Base-by-base conservation (phyloP, 1,140 invertebrate species). In the Dinoponera quadriceps region DNA sequence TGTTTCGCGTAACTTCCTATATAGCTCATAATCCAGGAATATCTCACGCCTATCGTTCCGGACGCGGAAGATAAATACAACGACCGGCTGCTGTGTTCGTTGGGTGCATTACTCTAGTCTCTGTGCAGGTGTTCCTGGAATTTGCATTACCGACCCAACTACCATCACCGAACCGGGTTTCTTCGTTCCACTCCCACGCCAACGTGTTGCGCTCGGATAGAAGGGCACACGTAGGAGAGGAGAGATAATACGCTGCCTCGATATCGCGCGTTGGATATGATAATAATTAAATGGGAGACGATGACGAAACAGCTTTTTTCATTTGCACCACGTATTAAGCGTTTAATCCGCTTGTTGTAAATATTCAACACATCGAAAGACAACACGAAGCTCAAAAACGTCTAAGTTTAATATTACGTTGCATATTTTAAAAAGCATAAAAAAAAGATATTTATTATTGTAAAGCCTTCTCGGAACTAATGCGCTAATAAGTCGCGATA, bases 11-110 rank as follows among this genome's bases (percentile, higher is more conserved):
- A 77, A 77, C 74, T 77, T 77, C 60, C 74, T 44, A 62, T 77
- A 77, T 55, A 77, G 74, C 74, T 77, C 74, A 77, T 77, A 87
- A 75, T 60, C 59, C 62, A 57, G 22, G 18, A 60, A 57, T 73
- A 85, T 74, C 75, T 55, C 33, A 25, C 22, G 33, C 69, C 65
- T 60, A 85, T 68, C 80, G 84, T 72, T 75, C 72, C 80, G 85
- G 62, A 77, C 80, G 51, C 51, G 73, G 73, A 86, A 87, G 85
- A 87, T 87, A 87, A 87, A 87, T 87, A 87, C 85, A 85, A 83
- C 55, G 51, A 73, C 66, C 62, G 74, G 60, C 74, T 77, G 74
- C 74, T 77, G 74, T 38, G 74, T 54, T 66, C 74, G 74, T 77
- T 66, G 74, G 74, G 29, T 29, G 74, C 74, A 77, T 77, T 77